Evolutionary conservation across 1,140 invertebrate genomes (phyloP).

Genomic region (roundworm (Caenorhabditis elegans)): DNA sequence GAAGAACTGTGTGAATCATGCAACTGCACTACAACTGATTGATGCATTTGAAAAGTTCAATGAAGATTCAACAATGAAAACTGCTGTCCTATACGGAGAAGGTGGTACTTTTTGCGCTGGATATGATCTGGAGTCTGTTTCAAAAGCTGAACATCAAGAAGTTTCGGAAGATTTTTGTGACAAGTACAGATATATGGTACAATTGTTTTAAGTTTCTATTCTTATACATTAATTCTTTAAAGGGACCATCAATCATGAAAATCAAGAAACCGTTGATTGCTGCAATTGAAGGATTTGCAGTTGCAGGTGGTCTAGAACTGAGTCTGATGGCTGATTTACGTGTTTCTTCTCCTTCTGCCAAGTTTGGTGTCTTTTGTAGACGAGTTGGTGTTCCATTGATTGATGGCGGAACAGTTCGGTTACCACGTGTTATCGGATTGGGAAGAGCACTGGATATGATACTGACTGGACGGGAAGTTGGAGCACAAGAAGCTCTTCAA

Average conservation of each 20-base stretch:
- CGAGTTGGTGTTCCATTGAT: slow-evolving; percentile 84
- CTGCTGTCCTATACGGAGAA: slow-evolving; percentile 81
- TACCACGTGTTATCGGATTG: slow-evolving; percentile 72
- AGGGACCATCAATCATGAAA: slow-evolving; percentile 74
- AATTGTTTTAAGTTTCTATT: neutral
- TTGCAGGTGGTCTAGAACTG: slow-evolving; percentile 84
- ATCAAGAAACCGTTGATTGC: slow-evolving; percentile 82
- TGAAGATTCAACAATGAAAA: slow-evolving; percentile 73
- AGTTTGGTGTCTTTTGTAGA: slow-evolving; percentile 80
- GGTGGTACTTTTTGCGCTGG: slow-evolving; percentile 81
- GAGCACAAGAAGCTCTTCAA: slow-evolving; percentile 77
- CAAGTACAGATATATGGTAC: slow-evolving; percentile 48
- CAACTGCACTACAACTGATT: slow-evolving; percentile 73
- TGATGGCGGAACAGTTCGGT: slow-evolving; percentile 77
- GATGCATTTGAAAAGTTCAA: slow-evolving; percentile 80
- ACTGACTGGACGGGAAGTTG: slow-evolving; percentile 78
- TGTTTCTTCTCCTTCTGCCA: slow-evolving; percentile 80
- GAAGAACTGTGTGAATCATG: slow-evolving; percentile 78
- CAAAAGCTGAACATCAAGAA: slow-evolving; percentile 65
- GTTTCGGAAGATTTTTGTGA: slow-evolving; percentile 37
- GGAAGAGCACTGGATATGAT: slow-evolving; percentile 80
- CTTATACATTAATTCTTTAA: slow-evolving; percentile 28
- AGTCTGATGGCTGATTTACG: slow-evolving; percentile 83
- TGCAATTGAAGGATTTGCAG: slow-evolving; percentile 81
- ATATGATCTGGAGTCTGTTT: slow-evolving; percentile 74